Evolutionary conservation across 1,140 invertebrate genomes (phyloP), one percentile per base, ranked within the genome.

Genomic region (Dinothrombium tinctorium): DNA sequence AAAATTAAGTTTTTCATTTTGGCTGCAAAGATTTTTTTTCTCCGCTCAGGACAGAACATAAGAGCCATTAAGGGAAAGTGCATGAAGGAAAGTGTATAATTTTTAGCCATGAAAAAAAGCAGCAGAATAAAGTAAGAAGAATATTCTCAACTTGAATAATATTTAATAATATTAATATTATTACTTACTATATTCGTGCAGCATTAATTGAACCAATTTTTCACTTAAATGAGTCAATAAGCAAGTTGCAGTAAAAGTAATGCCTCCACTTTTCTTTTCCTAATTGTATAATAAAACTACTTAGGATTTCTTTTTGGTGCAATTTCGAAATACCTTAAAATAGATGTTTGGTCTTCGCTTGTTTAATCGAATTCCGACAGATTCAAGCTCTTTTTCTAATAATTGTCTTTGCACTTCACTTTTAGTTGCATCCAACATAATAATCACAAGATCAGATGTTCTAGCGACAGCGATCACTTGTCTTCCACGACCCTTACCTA

Each of bases 371-470:
- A 96, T 95, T 26, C 90, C 90, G 25, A 96, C 89, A 53, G 77
- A 76, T 63, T 96, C 89, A 55, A 96, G 68, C 61, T 96, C 90
- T 46, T 71, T 75, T 55, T 94, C 87, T 12, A 96, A 60, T 20
- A 95, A 61, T 47, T 77, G 68, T 41, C 64, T 69, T 54, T 95
- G 89, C 32, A 89, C 76, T 59, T 92, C 87, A 48, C 83, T 81
- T 61, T 96, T 96, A 0, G 86, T 90, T 2, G 89, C 87, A 63
- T 95, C 89, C 52, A 95, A 60, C 87, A 96, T 95, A 76, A 96
- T 95, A n/a, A 95, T 61, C 21, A 96, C 82, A 44, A 96, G 59
- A 61, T 96, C 89, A 2, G 89, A 82, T 15, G 89, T 96, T 49
- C 90, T 65, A 0, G 89, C 89, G 17, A 96, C 90, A 35, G 89